Percentiles rank a stretch among this genome's conserved stretches.
Conservation (phyloP, 2,113 vertebrate species). For the Pomatostomus ruficeps region DNA sequence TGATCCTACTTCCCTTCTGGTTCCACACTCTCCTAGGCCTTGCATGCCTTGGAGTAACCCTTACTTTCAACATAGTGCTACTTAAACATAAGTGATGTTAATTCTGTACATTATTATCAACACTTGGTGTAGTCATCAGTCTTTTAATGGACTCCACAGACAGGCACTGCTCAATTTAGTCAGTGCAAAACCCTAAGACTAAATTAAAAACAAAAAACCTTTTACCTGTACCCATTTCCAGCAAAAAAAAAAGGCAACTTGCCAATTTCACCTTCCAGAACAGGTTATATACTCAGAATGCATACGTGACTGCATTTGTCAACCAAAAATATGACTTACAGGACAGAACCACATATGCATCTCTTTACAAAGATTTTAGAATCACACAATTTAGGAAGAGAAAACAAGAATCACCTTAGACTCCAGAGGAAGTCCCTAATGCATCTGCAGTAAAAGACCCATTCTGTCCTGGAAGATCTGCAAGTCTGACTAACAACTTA, state of each 20-base stretch:
- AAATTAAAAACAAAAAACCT: background rate
- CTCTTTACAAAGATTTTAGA: background rate
- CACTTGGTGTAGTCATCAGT: background rate
- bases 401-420: background rate
- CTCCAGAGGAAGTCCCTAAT: background rate
- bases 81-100: background rate
- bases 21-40: background rate
- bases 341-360: background rate
- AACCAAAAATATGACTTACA: background rate
- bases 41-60: background rate
- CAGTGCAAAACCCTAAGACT: background rate
- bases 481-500: background rate
- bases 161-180: background rate
- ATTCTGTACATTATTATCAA: background rate
- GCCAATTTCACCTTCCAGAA: background rate
- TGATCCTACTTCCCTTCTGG: background rate
- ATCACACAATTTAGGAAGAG: background rate
- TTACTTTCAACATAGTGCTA: background rate
- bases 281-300: background rate
- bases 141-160: background rate
- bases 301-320: background rate
- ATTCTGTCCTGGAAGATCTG: background rate
- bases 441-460: background rate
- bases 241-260: no score
- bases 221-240: background rate